Evolutionary conservation across 2,113 vertebrate species (phyloP), one percentile per base, ranked within the genome.

Genomic region (Caretta caretta): DNA sequence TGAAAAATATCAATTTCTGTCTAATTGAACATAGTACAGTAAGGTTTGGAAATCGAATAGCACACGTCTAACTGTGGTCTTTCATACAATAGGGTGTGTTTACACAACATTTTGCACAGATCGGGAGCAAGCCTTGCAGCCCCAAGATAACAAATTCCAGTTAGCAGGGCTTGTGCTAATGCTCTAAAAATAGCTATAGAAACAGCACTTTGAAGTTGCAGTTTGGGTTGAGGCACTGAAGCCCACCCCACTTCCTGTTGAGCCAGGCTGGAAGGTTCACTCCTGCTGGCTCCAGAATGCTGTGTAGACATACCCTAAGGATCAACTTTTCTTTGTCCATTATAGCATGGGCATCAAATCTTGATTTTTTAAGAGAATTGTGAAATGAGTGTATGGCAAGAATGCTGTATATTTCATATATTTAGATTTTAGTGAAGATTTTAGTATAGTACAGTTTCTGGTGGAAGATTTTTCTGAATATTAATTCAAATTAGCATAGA

Each of bases 401-500:
- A 94, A 86, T 80, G 35, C 42, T 86, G 88, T 17, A 87, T 82
- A 82, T 9, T 89, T 38, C n/a, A 72, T 22, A 72, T 10, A 72
- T 48, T 27, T 27, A 48, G 11, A 78, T 48, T 27, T 76, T 76
- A 76, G 38, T 79, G 85, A 90, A 83, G 35, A 17, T 20, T n/a
- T 72, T 72, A 86, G 31, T 75, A 92, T 35, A 84, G 27, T 79
- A 50, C 89, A 83, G 88, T 7, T 86, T 91, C 83, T 31, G 56
- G 86, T 1, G 88, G 75, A 54, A 90, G 89, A 75, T 82, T 51
- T 69, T 88, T 94, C 31, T 75, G 81, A 95, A 96, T 91, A 94
- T 69, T 59, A 89, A 13, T 90, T 93, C 16, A 46, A 51, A 89
- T 57, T 85, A 0, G 0, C 5, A 54, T 65, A 56, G 65, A 85